Conservation (phyloP, 2,797 vertebrate genomes). For the Sebastes iracundus region DNA sequence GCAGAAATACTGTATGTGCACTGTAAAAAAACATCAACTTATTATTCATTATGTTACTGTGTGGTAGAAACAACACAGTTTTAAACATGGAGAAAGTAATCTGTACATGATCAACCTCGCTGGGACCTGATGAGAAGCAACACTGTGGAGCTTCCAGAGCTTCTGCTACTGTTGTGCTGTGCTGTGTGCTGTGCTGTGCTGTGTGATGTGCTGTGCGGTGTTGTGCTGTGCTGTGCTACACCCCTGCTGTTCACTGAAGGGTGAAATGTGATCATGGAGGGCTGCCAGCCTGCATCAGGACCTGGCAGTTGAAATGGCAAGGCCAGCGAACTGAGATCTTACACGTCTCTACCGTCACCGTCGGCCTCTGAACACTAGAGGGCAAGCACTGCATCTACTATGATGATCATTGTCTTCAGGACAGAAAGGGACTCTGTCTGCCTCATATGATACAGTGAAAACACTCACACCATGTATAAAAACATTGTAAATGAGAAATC, state of each 20-base stretch:
- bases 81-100: background rate
- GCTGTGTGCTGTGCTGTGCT: background rate
- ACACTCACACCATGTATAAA: background rate
- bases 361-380: conserved; percentile 56
- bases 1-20: background rate
- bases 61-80: background rate
- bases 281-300: conserved; percentile 75
- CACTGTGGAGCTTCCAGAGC: conserved; percentile 42
- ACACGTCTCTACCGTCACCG: conserved; percentile 25
- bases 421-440: background rate
- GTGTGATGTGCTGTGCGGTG: background rate
- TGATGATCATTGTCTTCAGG: background rate
- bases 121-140: conserved; percentile 41
- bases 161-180: conserved; percentile 4
- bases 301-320: conserved; percentile 58
- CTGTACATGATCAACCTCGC: conserved; percentile 26
- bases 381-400: conserved; percentile 37
- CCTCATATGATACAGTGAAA: background rate
- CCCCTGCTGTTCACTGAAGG: conserved; percentile 70
- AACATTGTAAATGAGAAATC: background rate
- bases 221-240: conserved; percentile 56
- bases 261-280: conserved; percentile 77
- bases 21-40: background rate
- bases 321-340: conserved; percentile 47
- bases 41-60: background rate